Base-by-base conservation (phyloP, 2,797 vertebrate species). In the Xerus rutilus region DNA sequence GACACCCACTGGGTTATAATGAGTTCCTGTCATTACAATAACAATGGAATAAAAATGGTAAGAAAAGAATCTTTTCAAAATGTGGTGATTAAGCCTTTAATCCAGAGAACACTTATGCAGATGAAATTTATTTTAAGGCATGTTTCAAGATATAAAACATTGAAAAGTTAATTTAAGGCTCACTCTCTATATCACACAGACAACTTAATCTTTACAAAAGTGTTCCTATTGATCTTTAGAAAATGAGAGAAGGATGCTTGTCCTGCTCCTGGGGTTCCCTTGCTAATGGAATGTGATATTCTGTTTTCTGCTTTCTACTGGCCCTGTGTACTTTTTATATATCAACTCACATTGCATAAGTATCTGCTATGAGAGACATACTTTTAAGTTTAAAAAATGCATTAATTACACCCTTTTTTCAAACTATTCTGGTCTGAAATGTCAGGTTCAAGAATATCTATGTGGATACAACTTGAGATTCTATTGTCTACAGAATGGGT, bases 91-190 rank as follows among this genome's bases (percentile, higher is more conserved):
- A 96, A 82, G 62, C 8, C 35, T 95, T 93, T 96, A 39, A 72
- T 77, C 23, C 59, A 70, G 35, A 91, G 93, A 45, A 95, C 76
- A 89, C 82, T 91, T 91, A 64, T 52, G 67, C 49, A 85, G 89
- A 76, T 94, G 69, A 83, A 95, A 85, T 95, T 67, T 93, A 97
- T 92, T 93, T 96, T 84, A 93, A 97, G 87, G 84, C 76, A 39
- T 65, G 72, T 78, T 95, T 89, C 64, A 93, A 84, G 72, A 81
- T 28, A 89, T 49, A 73, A 81, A 92, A 64, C 23, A 74, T 73
- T 70, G 45, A 82, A 96, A 94, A 89, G 86, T 89, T 89, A 91
- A 96, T 79, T 85, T 95, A 65, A 94, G 69, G 30, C 43, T 87
- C 64, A 87, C 18, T 91, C 54, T 94, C 47, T 64, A 35, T 20